Base-by-base conservation (phyloP, 2,888 invertebrate species). In the Melanargia galathea region DNA sequence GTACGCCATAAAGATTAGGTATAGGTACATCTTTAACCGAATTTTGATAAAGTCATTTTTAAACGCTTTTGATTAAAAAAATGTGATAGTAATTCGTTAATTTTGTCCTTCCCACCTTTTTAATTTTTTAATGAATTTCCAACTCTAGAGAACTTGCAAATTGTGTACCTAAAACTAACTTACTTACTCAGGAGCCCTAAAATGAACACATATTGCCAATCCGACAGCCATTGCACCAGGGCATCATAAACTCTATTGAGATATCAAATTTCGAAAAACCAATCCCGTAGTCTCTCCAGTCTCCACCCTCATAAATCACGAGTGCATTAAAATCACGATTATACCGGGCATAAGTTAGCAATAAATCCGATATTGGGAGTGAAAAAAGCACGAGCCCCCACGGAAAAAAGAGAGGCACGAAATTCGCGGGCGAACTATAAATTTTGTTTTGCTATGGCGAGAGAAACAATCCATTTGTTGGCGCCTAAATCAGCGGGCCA, bases 251-350 rank as follows among this genome's bases (percentile, higher is more conserved):
- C 79, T 75, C 78, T 84, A 89, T 87, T 77, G 83, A 87, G 89
- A 87, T 90, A 90, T 91, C 90, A 90, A 89, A 85, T 90, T 90
- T 89, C 90, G 82, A 79, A 83, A 86, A 82, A 81, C 87, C 87
- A 86, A 87, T 87, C 82, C 82, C 79, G 82, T 74, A 74, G 72
- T 79, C n/a, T n/a, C n/a, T n/a, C n/a, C 20, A 45, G 46, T 48
- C 74, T 75, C 76, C 73, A 59, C 78, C 78, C 79, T 80, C 81
- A 78, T 91, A 91, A 90, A 91, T 91, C 90, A 85, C 79, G 66
- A 74, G 63, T 73, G 84, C 87, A 89, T 91, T 91, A 90, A 90
- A 91, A 90, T 87, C 87, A 82, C 87, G 90, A 90, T 91, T 90
- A 89, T 87, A 83, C 83, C 75, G 79, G 83, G 84, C 86, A 86